phyloP scores from a whole-genome alignment of 2,113 vertebrate genomes.

The Nibea albiflora region DNA sequence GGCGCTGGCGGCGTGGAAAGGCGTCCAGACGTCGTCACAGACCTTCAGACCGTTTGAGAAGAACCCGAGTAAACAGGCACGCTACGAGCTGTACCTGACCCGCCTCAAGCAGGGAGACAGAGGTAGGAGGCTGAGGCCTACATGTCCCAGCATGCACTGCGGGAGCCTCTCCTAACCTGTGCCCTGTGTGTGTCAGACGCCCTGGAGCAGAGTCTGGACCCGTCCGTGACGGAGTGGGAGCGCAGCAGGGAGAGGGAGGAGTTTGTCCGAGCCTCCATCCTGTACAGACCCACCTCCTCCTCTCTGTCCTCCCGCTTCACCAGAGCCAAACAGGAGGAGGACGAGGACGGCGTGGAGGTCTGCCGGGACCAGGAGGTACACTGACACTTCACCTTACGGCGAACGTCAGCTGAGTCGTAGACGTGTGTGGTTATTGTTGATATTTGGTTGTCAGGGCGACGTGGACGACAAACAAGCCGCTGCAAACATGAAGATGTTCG shows the following conservation, averaged over 20 bases:
- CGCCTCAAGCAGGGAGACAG: constrained; percentile 85
- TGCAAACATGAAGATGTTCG: constrained; percentile 97
- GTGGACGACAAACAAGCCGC: constrained; percentile 89
- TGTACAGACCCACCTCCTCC: constrained; percentile 87
- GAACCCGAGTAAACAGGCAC: constrained; percentile 91
- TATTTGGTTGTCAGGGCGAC: constrained; percentile 82
- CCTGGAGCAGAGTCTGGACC: constrained; percentile 86
- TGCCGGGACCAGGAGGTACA: constrained; percentile 88
- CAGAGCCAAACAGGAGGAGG: constrained; percentile 85
- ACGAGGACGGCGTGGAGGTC: constrained; percentile 88
- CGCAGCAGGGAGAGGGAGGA: constrained; percentile 90
- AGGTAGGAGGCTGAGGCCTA: constrained; percentile 79
- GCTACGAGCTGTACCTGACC: constrained; percentile 90
- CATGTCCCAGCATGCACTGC: constrained; percentile 11
- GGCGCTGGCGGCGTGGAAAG: constrained; percentile 68
- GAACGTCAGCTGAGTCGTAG: not conserved
- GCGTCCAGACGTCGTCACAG: constrained; percentile 60
- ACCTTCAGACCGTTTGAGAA: constrained; percentile 91
- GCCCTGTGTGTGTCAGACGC: constrained; percentile 71
- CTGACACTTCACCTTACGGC: too few relatives aligned
- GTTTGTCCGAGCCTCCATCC: constrained; percentile 88
- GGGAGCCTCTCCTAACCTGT: not conserved
- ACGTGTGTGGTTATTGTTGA: not conserved
- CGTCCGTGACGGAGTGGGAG: constrained; percentile 91
- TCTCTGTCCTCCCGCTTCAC: constrained; percentile 91